Base-by-base conservation (phyloP, 2,888 invertebrate genomes). In the Copidosoma aretas region DNA sequence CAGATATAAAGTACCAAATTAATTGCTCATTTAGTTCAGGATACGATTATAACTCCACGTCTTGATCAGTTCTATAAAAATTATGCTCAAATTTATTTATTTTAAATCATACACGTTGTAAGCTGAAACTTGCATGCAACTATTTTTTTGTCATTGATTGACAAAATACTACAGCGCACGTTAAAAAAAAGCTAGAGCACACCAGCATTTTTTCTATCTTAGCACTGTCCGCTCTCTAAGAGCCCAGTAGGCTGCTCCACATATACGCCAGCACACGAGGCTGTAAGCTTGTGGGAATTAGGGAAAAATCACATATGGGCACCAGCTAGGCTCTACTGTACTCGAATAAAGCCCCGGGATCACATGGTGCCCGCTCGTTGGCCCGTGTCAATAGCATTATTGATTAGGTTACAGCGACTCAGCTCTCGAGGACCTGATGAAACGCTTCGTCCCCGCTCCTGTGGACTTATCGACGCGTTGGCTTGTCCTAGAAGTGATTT, bases 281-380 rank as follows among this genome's bases (percentile, higher is more conserved):
- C 41, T 52, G 39, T 64, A 62, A n/a, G 73, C 75, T 73, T 77
- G 72, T 75, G 77, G 77, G 78, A 79, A 80, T 78, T 75, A 71
- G 67, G 74, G 71, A 77, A 78, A 79, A 79, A 77, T 77, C 77
- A 76, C 80, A 80, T 80, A 78, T 81, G 81, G 80, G 78, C 73
- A 75, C 75, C 77, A 72, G 72, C 70, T 60, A 32, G 32, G 32
- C 4, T 32, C 3, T 32, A 62, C 57, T 53, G 24, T 63, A 64
- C 67, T 61, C 67, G 32, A 32, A 8, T 71, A 67, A 56, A 60
- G 19, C 54, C 51, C 60, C 54, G 67, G 71, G 71, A 75, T 73
- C 58, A 71, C 75, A 78, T 17, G 32, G 43, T 78, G 77, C 79
- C 78, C n/a, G 79, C 78, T 79, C 77, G 77, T 63, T 73, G 74